Evolutionary conservation across 1,140 invertebrate species (phyloP), one percentile per base, ranked within the genome.

Genomic region (Sitodiplosis mosellana): DNA sequence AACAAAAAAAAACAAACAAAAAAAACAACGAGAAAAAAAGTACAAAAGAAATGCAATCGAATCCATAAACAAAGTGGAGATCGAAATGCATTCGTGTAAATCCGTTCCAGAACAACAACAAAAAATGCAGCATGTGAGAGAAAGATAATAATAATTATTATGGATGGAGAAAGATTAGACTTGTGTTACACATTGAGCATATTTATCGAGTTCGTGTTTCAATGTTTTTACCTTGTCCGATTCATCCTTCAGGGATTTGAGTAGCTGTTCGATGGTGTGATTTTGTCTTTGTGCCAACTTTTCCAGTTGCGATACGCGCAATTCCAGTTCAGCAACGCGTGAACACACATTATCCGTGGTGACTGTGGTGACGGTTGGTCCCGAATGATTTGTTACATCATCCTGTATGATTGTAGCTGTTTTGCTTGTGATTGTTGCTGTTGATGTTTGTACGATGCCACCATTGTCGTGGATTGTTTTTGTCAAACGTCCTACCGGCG

Each of bases 121-220:
- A 38, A 38, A 38, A 38, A 38, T n/a, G 15, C 15, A 38, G 15
- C 12, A 38, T 38, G 36, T 38, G 12, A 7, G 15, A 17, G 12
- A 38, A 38, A n/a, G 36, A 38, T 38, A 7, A 38, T 7, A 38
- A 38, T n/a, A 5, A 27, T 27, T 27, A 27, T 27, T 27, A 27
- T 27, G 27, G 3, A 27, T 27, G 27, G 14, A 17, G 12, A 38
- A 38, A 5, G 2, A 46, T 53, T 70, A 75, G 57, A 75, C 72
- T 56, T 73, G 70, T 49, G 72, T 75, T 55, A 74, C 72, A 58
- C 73, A 75, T 50, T 72, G 69, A 46, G 69, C 68, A 48, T 77
- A 64, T 59, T 75, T 76, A 47, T 74, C 73, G 40, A 77, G 54
- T 55, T 78, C 71, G 27, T 63, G 60, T 49, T 77, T 72, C 37